Percentiles rank a stretch among this genome's conserved stretches.
These are phyloP conservation scores for Tetraneura akinire DNA, from an alignment of 1,140 invertebrate genomes.

Conservation along the genomic window DNA sequence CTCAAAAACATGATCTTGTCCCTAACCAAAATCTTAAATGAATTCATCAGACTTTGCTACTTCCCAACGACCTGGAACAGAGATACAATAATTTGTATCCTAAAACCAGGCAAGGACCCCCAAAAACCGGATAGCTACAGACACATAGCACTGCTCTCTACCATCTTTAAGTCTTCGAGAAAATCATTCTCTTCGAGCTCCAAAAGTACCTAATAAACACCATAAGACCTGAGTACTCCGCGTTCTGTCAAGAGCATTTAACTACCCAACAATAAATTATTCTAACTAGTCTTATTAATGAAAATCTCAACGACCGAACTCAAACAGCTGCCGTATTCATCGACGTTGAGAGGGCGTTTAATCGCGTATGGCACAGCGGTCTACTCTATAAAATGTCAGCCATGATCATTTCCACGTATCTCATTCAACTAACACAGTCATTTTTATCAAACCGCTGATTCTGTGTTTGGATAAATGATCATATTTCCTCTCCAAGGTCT, in stretches of 20 bases:
- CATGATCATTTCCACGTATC: not conserved
- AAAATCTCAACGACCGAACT: not conserved
- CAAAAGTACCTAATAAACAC: too few relatives aligned
- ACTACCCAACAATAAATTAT: not conserved
- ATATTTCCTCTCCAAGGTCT: not conserved
- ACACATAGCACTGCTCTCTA: not conserved
- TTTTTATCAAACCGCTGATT: not conserved
- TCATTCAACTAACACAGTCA: not conserved
- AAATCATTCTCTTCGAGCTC: not conserved
- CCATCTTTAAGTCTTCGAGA: not conserved
- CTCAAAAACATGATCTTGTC: not conserved
- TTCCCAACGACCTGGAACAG: not conserved
- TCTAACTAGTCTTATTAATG: not conserved
- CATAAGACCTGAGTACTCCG: not conserved
- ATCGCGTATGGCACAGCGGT: not conserved
- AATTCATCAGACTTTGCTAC: not conserved
- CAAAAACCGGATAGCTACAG: not conserved
- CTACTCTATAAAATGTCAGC: conserved; percentile 38
- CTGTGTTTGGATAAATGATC: not conserved
- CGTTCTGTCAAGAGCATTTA: not conserved
- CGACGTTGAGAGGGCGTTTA: conserved; percentile 17
- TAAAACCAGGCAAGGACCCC: not conserved
- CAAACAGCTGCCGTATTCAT: conserved; percentile 2
- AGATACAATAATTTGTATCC: not conserved
- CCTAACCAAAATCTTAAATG: not conserved